Evolutionary conservation across 2,888 invertebrate genomes (phyloP).

Genomic region (Amblyteles armatorius): DNA sequence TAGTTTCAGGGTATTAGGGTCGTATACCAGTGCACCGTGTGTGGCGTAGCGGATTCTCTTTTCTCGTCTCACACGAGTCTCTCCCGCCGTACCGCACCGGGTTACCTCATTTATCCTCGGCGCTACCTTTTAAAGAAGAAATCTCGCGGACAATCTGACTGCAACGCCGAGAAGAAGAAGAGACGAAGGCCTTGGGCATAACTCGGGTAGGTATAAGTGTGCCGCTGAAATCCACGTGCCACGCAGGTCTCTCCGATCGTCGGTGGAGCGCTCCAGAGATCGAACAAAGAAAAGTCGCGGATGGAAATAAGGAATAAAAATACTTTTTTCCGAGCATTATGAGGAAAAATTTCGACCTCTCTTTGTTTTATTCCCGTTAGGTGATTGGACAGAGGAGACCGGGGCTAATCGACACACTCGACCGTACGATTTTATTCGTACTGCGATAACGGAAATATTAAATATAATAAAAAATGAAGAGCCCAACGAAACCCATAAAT

Average conservation of each 20-base stretch:
- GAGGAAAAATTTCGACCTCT: neutral
- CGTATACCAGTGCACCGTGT: slow-evolving; percentile 16
- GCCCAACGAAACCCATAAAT: no score
- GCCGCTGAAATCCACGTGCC: slow-evolving; percentile 49
- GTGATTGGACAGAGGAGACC: neutral
- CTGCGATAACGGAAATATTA: no score
- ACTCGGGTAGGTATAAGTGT: slow-evolving; percentile 39
- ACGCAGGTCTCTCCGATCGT: slow-evolving; percentile 15
- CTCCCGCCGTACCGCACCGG: slow-evolving; percentile 28
- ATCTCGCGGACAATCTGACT: slow-evolving; percentile 52
- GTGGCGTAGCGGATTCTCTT: slow-evolving; percentile 48
- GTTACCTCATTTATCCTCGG: slow-evolving; percentile 58
- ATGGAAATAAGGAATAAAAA: slow-evolving; percentile 28
- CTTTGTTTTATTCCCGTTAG: neutral
- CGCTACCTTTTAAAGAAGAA: slow-evolving; percentile 51
- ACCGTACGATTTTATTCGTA: neutral
- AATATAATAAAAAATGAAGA: no score
- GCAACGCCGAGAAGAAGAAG: slow-evolving; percentile 48
- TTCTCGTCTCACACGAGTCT: slow-evolving; percentile 57
- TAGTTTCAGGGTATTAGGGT: slow-evolving; percentile 47
- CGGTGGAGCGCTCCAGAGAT: neutral
- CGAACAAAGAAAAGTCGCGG: slow-evolving; percentile 53
- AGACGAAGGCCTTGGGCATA: slow-evolving; percentile 21
- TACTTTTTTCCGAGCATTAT: neutral
- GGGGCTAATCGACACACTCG: neutral